Conservation (phyloP, 2,888 invertebrate species). For the Lapara coniferarum region DNA sequence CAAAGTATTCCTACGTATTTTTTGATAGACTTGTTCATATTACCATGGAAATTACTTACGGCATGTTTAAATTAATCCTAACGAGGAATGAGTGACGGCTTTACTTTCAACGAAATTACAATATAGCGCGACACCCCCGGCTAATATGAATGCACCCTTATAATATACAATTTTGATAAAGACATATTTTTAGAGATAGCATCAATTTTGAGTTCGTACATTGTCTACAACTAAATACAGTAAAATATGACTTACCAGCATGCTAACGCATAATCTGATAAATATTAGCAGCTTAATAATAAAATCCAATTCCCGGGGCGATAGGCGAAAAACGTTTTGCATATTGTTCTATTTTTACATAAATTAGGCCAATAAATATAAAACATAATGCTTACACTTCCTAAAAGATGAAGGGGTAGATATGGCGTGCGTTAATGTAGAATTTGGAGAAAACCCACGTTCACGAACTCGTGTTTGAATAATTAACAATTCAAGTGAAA, state of each 20-base stretch:
- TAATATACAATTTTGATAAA: not conserved
- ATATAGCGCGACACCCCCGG: no score
- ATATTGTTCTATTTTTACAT: slow-evolving; percentile 7
- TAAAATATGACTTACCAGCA: not conserved
- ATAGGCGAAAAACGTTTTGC: not conserved
- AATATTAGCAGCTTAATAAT: slow-evolving; percentile 15
- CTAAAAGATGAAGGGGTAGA: slow-evolving; percentile 4
- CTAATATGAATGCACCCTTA: no score
- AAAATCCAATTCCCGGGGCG: not conserved
- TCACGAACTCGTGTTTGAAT: not conserved
- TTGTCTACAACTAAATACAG: slow-evolving; percentile 1
- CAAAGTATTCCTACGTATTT: no score
- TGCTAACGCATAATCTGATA: not conserved
- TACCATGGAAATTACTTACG: no score
- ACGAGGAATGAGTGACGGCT: no score
- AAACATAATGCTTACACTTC: not conserved
- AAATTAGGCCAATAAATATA: not conserved
- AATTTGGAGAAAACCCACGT: not conserved
- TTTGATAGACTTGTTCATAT: no score
- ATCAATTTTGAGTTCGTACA: not conserved
- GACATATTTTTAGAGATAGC: slow-evolving; percentile 5
- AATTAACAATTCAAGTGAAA: not conserved
- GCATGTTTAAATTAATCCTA: no score
- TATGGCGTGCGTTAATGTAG: not conserved
- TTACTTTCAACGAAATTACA: no score